Evolutionary conservation across 2,113 vertebrate species (phyloP), one percentile per base, ranked within the genome.

Genomic region (Fukomys damarensis): DNA sequence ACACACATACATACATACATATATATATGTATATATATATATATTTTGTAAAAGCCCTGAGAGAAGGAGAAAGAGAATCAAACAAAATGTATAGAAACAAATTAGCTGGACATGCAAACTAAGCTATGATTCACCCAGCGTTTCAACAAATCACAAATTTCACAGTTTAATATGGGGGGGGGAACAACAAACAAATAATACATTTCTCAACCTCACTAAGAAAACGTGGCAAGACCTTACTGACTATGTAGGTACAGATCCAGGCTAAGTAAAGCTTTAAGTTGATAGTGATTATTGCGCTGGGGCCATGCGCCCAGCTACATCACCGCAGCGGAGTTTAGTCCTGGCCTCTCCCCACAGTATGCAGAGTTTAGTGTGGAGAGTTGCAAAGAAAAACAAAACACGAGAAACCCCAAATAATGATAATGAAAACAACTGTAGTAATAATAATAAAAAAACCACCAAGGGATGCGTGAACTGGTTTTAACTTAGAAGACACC

Each of bases 41-140:
- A 88, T 95, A n/a, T 93, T 98, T 98, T 99, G 98, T 99, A 99
- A 99, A 99, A 99, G 99, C 99, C 99, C 99, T 99, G 99, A 99
- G 99, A 99, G 99, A 99, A 98, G 99, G 98, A 99, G 98, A 98
- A 98, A 98, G 98, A 98, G 97, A 98, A 98, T 98, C 98, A 98
- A 98, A 98, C 97, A 98, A 98, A 98, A 97, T 86, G 54, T 96
- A 98, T 98, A 98, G 98, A 98, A 99, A 99, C 98, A 98, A 99
- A 99, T 99, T 99, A 99, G 99, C 99, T 99, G 99, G 99, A 99
- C 99, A 99, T 99, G 99, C 99, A 99, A 99, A 98, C 99, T 99
- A 99, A 99, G 97, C 99, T 99, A 99, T 98, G 99, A 99, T 98
- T 99, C 99, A 99, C 99, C 99, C 99, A 99, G 99, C 99, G 99